These are phyloP conservation scores for Kryptolebias ocellatus DNA, from an alignment of 2,797 vertebrate species.

Conservation along the genomic window DNA sequence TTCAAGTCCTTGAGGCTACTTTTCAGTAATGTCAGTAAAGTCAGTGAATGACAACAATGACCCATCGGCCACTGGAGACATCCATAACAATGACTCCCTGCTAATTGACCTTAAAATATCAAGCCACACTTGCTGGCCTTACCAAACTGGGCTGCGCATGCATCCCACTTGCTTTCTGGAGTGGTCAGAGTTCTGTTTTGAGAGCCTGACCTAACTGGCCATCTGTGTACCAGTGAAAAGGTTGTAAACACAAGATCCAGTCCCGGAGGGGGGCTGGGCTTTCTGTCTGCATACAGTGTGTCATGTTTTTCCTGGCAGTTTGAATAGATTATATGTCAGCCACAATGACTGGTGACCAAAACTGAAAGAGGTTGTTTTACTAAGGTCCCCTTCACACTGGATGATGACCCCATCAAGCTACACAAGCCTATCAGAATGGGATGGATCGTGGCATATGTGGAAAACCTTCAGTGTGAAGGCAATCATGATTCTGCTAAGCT, in stretches of 20 bases:
- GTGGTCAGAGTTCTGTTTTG: constrained; percentile 72
- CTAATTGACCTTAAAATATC: constrained; percentile 81
- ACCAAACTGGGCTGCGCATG: constrained; percentile 27
- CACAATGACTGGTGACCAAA: constrained; percentile 50
- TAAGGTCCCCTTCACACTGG: constrained; percentile 2
- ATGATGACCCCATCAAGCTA: too few species aligned
- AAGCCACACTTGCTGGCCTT: constrained; percentile 65
- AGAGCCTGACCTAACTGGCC: constrained; percentile 55
- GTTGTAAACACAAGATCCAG: constrained; percentile 38
- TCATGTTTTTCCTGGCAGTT: constrained; percentile 21
- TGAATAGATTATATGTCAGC: constrained; percentile 42
- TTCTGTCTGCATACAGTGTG: constrained; percentile 15
- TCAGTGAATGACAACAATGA: constrained; percentile 57
- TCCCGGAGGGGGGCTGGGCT: constrained; percentile 24
- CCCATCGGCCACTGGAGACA: constrained; percentile 62
- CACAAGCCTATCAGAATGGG: too few species aligned
- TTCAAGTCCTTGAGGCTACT: constrained; percentile 42
- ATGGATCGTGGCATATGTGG: neutral
- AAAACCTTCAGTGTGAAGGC: neutral
- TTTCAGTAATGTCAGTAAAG: constrained; percentile 67
- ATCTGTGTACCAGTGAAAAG: constrained; percentile 37
- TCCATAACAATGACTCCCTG: constrained; percentile 70
- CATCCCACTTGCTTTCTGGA: constrained; percentile 52
- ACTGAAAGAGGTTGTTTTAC: constrained; percentile 46
- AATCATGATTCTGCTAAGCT: too few species aligned